Evolutionary conservation across 2,797 vertebrate species (phyloP).

Genomic region (Clarias platycephalus): DNA sequence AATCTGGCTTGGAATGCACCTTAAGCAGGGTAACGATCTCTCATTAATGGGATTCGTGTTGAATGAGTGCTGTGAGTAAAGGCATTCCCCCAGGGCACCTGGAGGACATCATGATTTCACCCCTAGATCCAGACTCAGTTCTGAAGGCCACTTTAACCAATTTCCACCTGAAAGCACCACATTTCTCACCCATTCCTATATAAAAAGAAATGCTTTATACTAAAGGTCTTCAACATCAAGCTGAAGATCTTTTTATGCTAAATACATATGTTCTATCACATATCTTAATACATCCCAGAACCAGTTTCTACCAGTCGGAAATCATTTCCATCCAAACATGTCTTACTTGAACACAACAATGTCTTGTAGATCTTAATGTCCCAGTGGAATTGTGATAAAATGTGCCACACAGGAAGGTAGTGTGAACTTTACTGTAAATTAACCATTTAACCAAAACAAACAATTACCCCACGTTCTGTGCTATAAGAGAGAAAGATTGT

Average conservation of each 20-base stretch:
- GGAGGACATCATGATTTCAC: constrained; percentile 29
- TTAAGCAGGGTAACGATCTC: constrained; percentile 28
- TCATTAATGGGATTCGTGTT: constrained; percentile 37
- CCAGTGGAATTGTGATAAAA: neutral
- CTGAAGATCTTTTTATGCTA: neutral
- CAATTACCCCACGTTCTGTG: too few species aligned
- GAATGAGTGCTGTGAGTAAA: neutral
- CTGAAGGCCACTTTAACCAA: neutral
- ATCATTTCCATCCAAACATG: neutral
- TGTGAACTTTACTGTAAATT: too few species aligned
- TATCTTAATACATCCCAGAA: neutral
- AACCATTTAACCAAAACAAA: too few species aligned
- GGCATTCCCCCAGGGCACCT: constrained; percentile 58
- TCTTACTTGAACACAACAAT: too few species aligned
- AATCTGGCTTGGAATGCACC: constrained; percentile 17
- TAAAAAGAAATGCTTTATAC: too few species aligned
- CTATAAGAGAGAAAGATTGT: too few species aligned
- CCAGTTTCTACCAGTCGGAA: neutral
- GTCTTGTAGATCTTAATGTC: neutral
- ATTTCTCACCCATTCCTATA: neutral
- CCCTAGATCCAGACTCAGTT: neutral
- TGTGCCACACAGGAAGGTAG: too few species aligned
- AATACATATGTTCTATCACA: neutral
- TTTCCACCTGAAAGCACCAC: neutral
- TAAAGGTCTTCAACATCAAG: neutral